Base-by-base conservation (phyloP, 2,797 vertebrate genomes). In the Borostomias antarcticus region DNA sequence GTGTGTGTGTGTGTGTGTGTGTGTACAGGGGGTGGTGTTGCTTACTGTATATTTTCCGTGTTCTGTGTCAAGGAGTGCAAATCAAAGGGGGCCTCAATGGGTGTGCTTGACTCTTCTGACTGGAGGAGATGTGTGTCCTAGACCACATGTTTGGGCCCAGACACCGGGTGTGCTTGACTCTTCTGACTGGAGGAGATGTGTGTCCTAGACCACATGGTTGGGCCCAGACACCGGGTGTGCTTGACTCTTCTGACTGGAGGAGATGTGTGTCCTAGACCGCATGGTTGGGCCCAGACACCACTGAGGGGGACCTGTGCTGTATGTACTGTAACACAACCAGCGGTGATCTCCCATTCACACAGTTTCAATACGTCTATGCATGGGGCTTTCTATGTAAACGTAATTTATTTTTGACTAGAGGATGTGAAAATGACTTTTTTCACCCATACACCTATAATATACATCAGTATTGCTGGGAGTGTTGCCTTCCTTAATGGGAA, bases 161-260 rank as follows among this genome's bases (percentile, higher is more conserved):
- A 4, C 28, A 8, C 35, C 8, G 8, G n/a, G n/a, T 5, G 2
- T 53, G 54, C 1, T 11, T 45, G 2, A 75, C 71, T 57, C 17
- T 9, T 73, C 70, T 53, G 76, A 78, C 79, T 58, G 33, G 23
- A 21, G 67, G 70, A 74, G 72, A 82, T 62, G 62, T 67, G 25
- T 64, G 21, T 2, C 13, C n/a, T 17, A 23, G 10, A 52, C 23
- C 25, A 25, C 50, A 4, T 26, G 25, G 23, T 26, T 48, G 19
- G 45, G 47, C 17, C 26, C 28, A 54, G 52, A 4, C 28, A 8
- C 35, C 8, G 8, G n/a, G n/a, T 5, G 2, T 53, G 54, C 1
- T 11, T 45, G 13, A 43, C 71, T 57, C 17, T 9, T 73, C 70
- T n/a, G 40, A 3, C n/a, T 17, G 9, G 40, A 13, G 1, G 15